phyloP scores from a whole-genome alignment of 2,113 vertebrate species.

The Xiphorhynchus elegans region DNA sequence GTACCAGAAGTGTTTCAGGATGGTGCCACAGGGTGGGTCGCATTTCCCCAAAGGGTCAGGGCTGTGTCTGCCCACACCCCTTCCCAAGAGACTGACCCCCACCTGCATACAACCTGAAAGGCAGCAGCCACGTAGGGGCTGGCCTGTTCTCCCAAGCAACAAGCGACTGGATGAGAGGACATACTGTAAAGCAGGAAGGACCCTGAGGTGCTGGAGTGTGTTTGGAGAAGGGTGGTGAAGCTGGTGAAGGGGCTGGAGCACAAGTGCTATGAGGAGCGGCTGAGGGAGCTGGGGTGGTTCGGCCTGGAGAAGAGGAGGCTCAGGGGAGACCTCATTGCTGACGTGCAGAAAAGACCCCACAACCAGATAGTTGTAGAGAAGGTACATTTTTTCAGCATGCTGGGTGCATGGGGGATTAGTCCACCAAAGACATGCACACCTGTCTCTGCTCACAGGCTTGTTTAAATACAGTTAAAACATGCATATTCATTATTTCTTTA shows the following conservation, averaged over 20 bases:
- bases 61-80: accelerated
- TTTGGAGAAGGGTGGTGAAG: accelerated
- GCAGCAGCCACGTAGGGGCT: too few species aligned
- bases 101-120: not conserved
- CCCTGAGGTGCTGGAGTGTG: not conserved
- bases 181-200: not conserved
- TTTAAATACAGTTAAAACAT: too few species aligned
- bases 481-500: too few species aligned
- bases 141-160: not conserved
- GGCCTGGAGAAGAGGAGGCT: not conserved
- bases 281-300: not conserved
- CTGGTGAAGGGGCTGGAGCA: not conserved
- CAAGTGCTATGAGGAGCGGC: too few species aligned
- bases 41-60: not conserved
- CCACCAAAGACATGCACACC: too few species aligned
- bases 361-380: too few species aligned
- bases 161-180: not conserved
- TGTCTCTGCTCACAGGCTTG: too few species aligned
- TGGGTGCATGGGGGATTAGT: too few species aligned
- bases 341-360: too few species aligned
- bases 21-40: too few species aligned
- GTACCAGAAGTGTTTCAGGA: accelerated
- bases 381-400: too few species aligned
- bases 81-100: not conserved
- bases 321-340: too few species aligned